A percentile compares a stretch with the other conserved stretches of the same genome.
Conservation (phyloP, 1,140 invertebrate genomes). For the Drosophila dunni region DNA sequence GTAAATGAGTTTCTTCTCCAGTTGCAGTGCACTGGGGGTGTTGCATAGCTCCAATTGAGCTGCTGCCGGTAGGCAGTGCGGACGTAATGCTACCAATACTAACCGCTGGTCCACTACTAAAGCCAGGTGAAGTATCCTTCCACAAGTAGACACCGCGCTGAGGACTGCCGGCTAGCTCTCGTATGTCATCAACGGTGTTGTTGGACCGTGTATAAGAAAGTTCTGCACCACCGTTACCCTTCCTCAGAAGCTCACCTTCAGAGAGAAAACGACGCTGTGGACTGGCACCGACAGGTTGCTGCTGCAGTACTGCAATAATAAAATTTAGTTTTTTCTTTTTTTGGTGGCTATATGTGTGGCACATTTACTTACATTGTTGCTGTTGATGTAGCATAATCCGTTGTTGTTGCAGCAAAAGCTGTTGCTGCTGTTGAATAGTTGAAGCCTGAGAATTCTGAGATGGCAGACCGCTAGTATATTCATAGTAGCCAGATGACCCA, state of each 20-base stretch:
- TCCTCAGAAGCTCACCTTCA: conserved; percentile 93
- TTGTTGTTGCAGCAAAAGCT: conserved; percentile 73
- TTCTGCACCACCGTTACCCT: conserved; percentile 86
- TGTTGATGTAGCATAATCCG: conserved; percentile 75
- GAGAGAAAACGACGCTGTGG: conserved; percentile 94
- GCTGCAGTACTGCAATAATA: conserved; percentile 51
- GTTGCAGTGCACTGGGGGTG: conserved; percentile 78
- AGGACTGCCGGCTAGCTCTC: conserved; percentile 93
- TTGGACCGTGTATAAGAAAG: conserved; percentile 86
- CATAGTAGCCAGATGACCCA: conserved; percentile 85
- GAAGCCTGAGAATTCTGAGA: conserved; percentile 79
- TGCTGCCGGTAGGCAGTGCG: conserved; percentile 72
- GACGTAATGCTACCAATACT: conserved; percentile 80
- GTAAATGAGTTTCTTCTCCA: conserved; percentile 65
- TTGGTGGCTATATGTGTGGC: no score
- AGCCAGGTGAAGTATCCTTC: conserved; percentile 90
- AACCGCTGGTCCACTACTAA: conserved; percentile 49
- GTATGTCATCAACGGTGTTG: conserved; percentile 88
- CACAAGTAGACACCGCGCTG: conserved; percentile 93
- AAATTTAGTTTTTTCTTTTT: no score
- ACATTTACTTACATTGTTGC: conserved; percentile 63
- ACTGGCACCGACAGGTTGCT: conserved; percentile 85
- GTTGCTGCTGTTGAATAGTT: conserved; percentile 79
- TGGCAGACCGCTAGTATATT: conserved; percentile 83
- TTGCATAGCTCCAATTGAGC: conserved; percentile 52